phyloP scores from a whole-genome alignment of 1,140 invertebrate genomes.

The Drosophila pandora region DNA sequence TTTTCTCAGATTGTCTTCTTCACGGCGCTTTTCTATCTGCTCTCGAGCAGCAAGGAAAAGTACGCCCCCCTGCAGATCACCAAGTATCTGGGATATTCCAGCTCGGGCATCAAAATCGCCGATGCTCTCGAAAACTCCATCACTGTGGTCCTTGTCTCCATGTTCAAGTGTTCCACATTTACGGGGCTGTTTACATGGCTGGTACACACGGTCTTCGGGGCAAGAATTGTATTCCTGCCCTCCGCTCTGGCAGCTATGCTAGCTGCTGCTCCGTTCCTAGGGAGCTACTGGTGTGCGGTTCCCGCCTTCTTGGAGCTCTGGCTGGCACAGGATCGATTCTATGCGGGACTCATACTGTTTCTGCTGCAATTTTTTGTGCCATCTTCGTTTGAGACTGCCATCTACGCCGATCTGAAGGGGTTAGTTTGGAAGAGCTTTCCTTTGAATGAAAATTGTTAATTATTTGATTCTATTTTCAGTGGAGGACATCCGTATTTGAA shows the following conservation, averaged over 20 bases:
- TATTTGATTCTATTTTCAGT: slow-evolving; percentile 84
- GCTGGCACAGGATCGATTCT: slow-evolving; percentile 92
- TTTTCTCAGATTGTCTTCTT: slow-evolving; percentile 95
- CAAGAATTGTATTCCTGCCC: slow-evolving; percentile 97
- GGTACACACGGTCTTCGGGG: slow-evolving; percentile 96
- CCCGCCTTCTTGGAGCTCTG: slow-evolving; percentile 97
- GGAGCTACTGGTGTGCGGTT: slow-evolving; percentile 96
- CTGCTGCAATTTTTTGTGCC: slow-evolving; percentile 94
- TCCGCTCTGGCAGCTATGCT: slow-evolving; percentile 95
- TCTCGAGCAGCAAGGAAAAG: slow-evolving; percentile 93
- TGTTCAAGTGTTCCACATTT: slow-evolving; percentile 98
- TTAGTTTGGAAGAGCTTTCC: slow-evolving; percentile 84
- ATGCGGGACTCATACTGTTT: slow-evolving; percentile 90
- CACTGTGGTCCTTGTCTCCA: slow-evolving; percentile 95
- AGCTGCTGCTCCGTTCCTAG: slow-evolving; percentile 97
- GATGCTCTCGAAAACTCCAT: slow-evolving; percentile 88
- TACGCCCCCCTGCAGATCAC: slow-evolving; percentile 94
- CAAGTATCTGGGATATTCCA: slow-evolving; percentile 90
- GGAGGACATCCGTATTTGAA: slow-evolving; percentile 99
- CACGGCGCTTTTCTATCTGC: slow-evolving; percentile 97
- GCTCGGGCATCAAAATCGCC: slow-evolving; percentile 90
- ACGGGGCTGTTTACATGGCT: slow-evolving; percentile 99
- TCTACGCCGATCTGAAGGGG: slow-evolving; percentile 99
- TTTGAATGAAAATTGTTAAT: not conserved
- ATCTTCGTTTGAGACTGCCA: slow-evolving; percentile 96